Percentiles rank a stretch among this genome's conserved stretches.
phyloP scores from a whole-genome alignment of 2,888 invertebrate genomes.

The Pristionchus exspectatus region DNA sequence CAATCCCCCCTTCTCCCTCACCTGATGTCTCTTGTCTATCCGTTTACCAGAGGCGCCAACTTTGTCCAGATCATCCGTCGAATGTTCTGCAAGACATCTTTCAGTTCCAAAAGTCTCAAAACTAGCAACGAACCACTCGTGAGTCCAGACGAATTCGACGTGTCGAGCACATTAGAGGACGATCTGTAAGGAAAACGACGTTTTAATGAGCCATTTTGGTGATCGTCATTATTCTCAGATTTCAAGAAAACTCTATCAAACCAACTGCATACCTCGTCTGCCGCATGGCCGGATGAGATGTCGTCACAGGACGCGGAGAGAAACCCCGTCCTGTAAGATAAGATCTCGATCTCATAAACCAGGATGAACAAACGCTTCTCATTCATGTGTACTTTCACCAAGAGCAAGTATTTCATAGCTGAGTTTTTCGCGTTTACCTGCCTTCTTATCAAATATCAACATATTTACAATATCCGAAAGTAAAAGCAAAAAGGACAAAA shows the following conservation, averaged over 20 bases:
- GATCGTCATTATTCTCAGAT: no score
- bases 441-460: no score
- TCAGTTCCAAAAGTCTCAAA: neutral
- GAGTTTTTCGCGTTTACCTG: no score
- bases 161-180: conserved; percentile 42
- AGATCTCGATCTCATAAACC: neutral
- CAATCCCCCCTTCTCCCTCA: neutral
- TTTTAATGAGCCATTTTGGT: neutral
- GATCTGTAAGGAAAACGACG: neutral
- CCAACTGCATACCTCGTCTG: neutral
- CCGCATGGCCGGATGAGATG: neutral
- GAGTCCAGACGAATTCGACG: conserved; percentile 51
- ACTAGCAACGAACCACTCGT: neutral
- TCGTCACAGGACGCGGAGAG: conserved; percentile 35
- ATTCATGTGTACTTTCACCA: no score
- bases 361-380: neutral
- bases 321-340: conserved; percentile 32
- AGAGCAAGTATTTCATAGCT: no score
- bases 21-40: conserved; percentile 55
- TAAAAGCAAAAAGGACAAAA: no score
- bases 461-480: no score
- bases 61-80: conserved; percentile 52
- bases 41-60: conserved; percentile 20
- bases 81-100: conserved; percentile 16
- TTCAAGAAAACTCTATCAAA: neutral